Base-by-base conservation (phyloP, 1,140 invertebrate genomes). In the Helicoverpa armigera region DNA sequence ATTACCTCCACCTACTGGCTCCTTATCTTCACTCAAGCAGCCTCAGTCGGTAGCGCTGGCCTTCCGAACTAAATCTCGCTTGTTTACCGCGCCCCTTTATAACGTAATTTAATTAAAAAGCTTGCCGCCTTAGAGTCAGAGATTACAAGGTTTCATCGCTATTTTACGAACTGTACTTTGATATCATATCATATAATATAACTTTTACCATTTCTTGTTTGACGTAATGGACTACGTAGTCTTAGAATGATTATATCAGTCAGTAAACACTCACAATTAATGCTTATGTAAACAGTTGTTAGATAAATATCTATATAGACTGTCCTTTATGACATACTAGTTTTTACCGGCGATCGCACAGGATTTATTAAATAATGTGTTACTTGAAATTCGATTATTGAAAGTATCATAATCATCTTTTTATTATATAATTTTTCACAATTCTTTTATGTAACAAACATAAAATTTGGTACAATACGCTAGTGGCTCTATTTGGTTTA, bases 1-100 rank as follows among this genome's bases (percentile, higher is more conserved):
- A 87, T 85, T 88, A 87, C 85, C 84, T 87, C 81, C 80, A 84
- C 83, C 84, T 85, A 83, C 82, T 85, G 67, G 74, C 70, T 85
- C 83, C 87, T 93, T 91, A 93, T 93, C 91, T 89, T 43, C 43
- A 76, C 80, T 82, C 61, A 69, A 83, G 72, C 90, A 91, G 87
- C 76, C 86, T 86, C 81, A 50, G 69, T 56, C 56, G 78, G 70
- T 75, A 75, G 84, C 84, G 80, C 82, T 86, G 85, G 83, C 84
- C 86, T 83, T 86, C 82, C 81, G 79, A 87, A 88, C 85, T 87
- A 86, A 86, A 84, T 85, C 77, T 85, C 78, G 63, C 80, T 82
- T 85, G 79, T 86, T 85, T 86, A 80, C 82, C 60, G 80, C 79
- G 69, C 81, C 80, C 85, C 72, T 86, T 88, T 83, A 81, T 83